Evolutionary conservation across 2,888 invertebrate genomes (phyloP).

Genomic region (Acanthosepion esculentum): DNA sequence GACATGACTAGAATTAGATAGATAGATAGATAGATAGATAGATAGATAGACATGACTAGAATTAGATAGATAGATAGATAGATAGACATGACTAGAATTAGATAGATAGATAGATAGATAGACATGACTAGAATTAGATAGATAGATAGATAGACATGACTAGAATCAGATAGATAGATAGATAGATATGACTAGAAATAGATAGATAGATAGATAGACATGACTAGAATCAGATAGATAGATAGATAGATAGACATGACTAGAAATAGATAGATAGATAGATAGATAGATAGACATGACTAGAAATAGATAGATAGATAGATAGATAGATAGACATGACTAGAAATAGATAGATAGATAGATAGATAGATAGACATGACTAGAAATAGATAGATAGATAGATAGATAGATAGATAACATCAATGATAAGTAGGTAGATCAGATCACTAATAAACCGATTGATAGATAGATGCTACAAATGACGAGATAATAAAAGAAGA

Average conservation of each 20-base stretch:
- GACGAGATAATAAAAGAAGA: slow-evolving; percentile 5
- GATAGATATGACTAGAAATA: background rate
- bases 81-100: background rate
- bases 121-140: background rate
- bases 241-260: background rate
- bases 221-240: background rate
- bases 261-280: background rate
- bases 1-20: background rate
- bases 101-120: background rate
- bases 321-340: background rate
- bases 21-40: too few species aligned
- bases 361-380: background rate
- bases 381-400: background rate
- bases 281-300: background rate
- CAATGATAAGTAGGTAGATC: too few species aligned
- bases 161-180: too few species aligned
- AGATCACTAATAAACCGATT: background rate
- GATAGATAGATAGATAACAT: background rate
- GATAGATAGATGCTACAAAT: background rate
- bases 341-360: background rate
- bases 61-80: background rate
- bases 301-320: background rate
- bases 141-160: too few species aligned
- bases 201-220: background rate
- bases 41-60: background rate